phyloP scores from a whole-genome alignment of 1,140 invertebrate species.

The Heliconius hermathena region DNA sequence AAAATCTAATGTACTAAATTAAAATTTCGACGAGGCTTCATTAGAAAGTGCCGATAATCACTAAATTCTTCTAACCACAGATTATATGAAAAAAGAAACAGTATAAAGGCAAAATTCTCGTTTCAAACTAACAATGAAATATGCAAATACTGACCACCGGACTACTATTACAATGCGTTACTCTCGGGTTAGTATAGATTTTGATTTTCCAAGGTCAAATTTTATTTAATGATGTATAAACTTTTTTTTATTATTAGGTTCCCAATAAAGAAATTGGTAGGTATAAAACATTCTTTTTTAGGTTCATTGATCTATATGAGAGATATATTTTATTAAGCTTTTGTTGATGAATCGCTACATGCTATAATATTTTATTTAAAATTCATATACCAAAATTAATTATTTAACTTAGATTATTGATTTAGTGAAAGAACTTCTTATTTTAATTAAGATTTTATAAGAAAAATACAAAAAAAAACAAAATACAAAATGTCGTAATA shows the following conservation, averaged over 20 bases:
- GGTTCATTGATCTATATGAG: too few species aligned
- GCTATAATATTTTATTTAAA: too few species aligned
- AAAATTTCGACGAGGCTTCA: not conserved
- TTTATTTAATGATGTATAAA: not conserved
- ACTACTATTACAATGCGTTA: slow-evolving; percentile 38
- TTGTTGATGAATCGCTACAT: too few species aligned
- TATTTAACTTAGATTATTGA: too few species aligned
- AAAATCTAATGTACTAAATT: not conserved
- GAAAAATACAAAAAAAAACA: too few species aligned
- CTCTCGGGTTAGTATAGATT: slow-evolving; percentile 40
- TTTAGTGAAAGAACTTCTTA: too few species aligned
- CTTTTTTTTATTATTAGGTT: not conserved
- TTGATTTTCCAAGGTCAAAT: slow-evolving; percentile 30
- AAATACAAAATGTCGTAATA: too few species aligned
- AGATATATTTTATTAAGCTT: too few species aligned
- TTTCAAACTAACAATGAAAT: slow-evolving; percentile 44
- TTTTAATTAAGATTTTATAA: too few species aligned
- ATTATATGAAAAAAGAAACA: slow-evolving; percentile 26
- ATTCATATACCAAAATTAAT: too few species aligned
- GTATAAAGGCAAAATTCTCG: slow-evolving; percentile 40
- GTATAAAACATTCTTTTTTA: too few species aligned
- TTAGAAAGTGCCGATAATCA: slow-evolving; percentile 26
- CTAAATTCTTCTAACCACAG: slow-evolving; percentile 10
- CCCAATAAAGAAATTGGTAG: not conserved
- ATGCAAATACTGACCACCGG: slow-evolving; percentile 41